phyloP scores from a whole-genome alignment of 2,113 vertebrate genomes.

The Megaptera novaeangliae region DNA sequence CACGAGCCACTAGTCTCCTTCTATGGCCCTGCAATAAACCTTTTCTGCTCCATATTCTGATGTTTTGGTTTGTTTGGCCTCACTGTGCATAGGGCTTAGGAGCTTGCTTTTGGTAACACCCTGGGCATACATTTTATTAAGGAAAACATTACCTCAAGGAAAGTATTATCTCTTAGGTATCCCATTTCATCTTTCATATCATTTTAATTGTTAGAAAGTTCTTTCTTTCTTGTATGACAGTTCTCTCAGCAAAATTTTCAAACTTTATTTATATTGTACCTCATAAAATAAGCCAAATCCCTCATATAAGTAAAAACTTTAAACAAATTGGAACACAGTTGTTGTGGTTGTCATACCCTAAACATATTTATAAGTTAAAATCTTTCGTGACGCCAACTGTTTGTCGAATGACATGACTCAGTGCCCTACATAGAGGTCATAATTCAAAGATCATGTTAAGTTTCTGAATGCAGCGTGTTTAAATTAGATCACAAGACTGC shows the following conservation, averaged over 20 bases:
- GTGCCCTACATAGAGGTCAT: accelerated
- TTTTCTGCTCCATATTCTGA: not conserved
- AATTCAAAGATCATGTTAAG: not conserved
- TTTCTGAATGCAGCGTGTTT: not conserved
- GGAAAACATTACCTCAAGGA: not conserved
- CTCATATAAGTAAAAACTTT: not conserved
- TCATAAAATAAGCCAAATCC: not conserved
- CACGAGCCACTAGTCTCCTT: not conserved
- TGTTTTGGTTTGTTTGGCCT: not conserved
- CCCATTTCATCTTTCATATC: not conserved
- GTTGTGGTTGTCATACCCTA: not conserved
- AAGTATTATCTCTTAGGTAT: not conserved
- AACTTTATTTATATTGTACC: not conserved
- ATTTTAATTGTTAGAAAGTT: not conserved
- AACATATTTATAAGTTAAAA: not conserved
- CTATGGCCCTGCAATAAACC: not conserved
- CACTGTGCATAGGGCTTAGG: not conserved
- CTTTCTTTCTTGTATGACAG: not conserved
- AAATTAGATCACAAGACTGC: not conserved
- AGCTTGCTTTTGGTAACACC: not conserved
- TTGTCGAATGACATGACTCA: not conserved
- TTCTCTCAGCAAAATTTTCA: not conserved
- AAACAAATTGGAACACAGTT: not conserved
- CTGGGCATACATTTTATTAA: not conserved
- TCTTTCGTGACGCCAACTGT: not conserved